Evolutionary conservation across 2,797 vertebrate genomes (phyloP), one percentile per base, ranked within the genome.

Genomic region (Synaphobranchus kaupii): DNA sequence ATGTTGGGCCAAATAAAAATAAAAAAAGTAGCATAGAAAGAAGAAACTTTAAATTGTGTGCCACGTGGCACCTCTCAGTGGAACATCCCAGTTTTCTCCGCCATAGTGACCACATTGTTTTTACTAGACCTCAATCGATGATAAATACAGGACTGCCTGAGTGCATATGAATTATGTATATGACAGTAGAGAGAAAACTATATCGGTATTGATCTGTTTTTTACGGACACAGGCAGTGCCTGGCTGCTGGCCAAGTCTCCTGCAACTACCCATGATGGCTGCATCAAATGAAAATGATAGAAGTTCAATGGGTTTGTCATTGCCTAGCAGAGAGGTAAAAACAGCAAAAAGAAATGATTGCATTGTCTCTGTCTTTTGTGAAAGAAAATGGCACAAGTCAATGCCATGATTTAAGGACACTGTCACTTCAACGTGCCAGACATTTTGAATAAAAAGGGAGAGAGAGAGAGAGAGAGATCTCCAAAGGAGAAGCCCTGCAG

Each of bases 131-230:
- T 63, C 71, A 90, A 90, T 94, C 93, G 86, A 94, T 94, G 89
- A 92, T 93, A 94, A 94, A 94, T 92, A 92, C 93, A 91, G 89
- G 92, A 92, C 92, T 92, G 91, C 94, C 93, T 92, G 89, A 92
- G 92, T 88, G 91, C 87, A 91, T 92, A 90, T 92, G 91, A 94
- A 92, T 94, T 93, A 94, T 94, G 92, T 92, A 94, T 94, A 88
- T 60, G 90, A 76, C 90, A 83, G 91, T 87, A 39, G 89, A 91
- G 91, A 92, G 91, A 93, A 93, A 93, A 78, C 13, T 88, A 93
- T 93, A 92, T 89, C 87, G 60, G 85, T 91, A 94, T 94, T 87
- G 94, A 95, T 94, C 90, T 66, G 78, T 66, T 88, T 88, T 28
- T 89, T 89, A 90, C 50, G 1, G 91, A 87, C 47, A 86, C 85